A percentile compares a stretch with the other conserved stretches of the same genome.
phyloP scores from a whole-genome alignment of 2,888 invertebrate genomes.

The Meta bourneti region DNA sequence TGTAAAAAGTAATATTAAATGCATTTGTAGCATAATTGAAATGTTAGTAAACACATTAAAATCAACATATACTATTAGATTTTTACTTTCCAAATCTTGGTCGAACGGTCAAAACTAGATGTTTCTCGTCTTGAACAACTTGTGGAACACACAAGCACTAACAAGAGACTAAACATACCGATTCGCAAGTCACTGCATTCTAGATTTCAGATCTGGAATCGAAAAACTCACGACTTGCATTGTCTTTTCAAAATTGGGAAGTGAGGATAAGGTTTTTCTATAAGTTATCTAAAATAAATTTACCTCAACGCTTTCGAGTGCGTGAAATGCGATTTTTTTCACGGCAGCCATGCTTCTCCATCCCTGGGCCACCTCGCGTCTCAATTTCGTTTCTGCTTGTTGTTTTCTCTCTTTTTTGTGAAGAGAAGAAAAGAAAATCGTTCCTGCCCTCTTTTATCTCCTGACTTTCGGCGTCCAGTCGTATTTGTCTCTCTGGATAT shows the following conservation, averaged over 20 bases:
- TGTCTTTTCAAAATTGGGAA: constrained; percentile 3
- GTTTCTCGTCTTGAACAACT: too few species aligned
- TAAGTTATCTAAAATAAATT: constrained; percentile 61
- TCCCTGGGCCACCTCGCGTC: constrained; percentile 29
- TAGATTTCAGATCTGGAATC: neutral
- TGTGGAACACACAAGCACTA: too few species aligned
- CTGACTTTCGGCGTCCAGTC: constrained; percentile 66
- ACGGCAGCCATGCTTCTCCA: constrained; percentile 6
- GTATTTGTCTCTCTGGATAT: constrained; percentile 71
- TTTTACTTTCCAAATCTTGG: too few species aligned
- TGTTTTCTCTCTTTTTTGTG: constrained; percentile 17
- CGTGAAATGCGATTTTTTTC: constrained; percentile 59
- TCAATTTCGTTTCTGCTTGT: constrained; percentile 56
- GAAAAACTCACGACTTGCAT: neutral
- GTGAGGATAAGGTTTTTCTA: constrained; percentile 28
- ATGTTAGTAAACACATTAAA: too few species aligned
- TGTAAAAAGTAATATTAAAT: too few species aligned
- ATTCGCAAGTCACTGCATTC: too few species aligned
- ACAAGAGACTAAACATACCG: too few species aligned
- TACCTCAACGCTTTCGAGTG: constrained; percentile 50
- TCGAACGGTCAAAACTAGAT: too few species aligned
- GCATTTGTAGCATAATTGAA: too few species aligned
- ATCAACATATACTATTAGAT: too few species aligned
- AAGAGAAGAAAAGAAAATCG: constrained; percentile 39
- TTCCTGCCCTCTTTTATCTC: constrained; percentile 67